phyloP scores from a whole-genome alignment of 2,888 invertebrate genomes.

The Neoascia interrupta region DNA sequence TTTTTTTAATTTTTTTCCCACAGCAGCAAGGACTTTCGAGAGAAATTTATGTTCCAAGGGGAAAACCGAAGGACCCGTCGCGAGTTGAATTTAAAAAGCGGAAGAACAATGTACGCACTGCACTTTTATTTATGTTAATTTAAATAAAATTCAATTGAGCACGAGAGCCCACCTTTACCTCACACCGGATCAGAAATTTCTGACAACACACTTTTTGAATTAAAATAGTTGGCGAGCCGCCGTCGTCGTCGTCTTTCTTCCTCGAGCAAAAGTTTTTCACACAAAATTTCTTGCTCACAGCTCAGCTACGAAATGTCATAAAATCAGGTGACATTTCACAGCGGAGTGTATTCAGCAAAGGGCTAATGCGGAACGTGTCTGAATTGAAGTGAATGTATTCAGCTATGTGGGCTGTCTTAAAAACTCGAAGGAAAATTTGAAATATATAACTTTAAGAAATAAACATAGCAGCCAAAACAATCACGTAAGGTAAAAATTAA shows the following conservation, averaged over 20 bases:
- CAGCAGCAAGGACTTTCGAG: not conserved
- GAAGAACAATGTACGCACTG: conserved; percentile 16
- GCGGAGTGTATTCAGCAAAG: too few relatives aligned
- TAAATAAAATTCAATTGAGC: not conserved
- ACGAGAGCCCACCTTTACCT: conserved; percentile 16
- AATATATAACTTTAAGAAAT: too few relatives aligned
- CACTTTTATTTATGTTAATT: conserved; percentile 7
- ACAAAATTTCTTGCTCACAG: too few relatives aligned
- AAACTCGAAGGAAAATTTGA: too few relatives aligned
- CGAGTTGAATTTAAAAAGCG: not conserved
- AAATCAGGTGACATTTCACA: conserved; percentile 13
- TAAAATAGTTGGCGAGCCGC: conserved; percentile 23
- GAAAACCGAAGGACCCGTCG: not conserved
- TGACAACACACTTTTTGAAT: conserved; percentile 34
- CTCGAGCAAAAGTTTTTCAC: too few relatives aligned
- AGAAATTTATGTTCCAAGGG: not conserved
- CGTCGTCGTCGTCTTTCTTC: conserved; percentile 19
- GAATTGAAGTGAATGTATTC: too few relatives aligned
- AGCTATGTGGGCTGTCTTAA: too few relatives aligned
- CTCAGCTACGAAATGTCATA: conserved; percentile 33
- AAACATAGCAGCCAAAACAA: too few relatives aligned
- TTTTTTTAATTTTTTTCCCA: too few relatives aligned
- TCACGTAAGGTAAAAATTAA: too few relatives aligned
- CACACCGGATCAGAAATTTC: conserved; percentile 38
- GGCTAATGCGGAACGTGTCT: too few relatives aligned